Evolutionary conservation across 2,797 vertebrate genomes (phyloP).

Genomic region (Etheostoma perlongum): DNA sequence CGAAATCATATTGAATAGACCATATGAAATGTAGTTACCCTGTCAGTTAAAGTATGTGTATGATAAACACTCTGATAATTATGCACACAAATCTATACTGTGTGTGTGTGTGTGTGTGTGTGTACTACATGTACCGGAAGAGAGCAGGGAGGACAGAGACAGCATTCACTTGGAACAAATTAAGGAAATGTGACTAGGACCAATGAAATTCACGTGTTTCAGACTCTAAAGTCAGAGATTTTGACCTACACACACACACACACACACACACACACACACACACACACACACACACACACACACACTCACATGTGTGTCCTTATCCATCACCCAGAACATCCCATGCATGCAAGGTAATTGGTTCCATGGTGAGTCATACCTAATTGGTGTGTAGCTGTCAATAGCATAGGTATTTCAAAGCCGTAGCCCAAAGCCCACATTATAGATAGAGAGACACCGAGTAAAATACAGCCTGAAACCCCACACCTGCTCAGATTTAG

Average conservation of each 20-base stretch:
- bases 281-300: conserved; percentile 16
- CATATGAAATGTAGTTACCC: conserved; percentile 26
- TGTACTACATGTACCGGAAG: background rate
- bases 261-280: conserved; percentile 24
- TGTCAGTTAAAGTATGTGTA: background rate
- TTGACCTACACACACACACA: conserved; percentile 5
- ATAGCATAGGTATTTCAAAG: conserved; percentile 65
- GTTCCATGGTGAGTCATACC: conserved; percentile 64
- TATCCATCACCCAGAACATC: conserved; percentile 65
- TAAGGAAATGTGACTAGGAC: conserved; percentile 64
- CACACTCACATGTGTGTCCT: conserved; percentile 20
- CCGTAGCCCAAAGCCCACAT: conserved; percentile 34
- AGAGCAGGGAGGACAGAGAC: conserved; percentile 43
- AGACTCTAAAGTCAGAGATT: conserved; percentile 45
- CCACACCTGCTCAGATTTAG: conserved; percentile 15
- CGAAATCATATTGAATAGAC: conserved; percentile 18
- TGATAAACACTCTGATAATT: background rate
- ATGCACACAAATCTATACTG: background rate
- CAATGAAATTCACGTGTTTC: conserved; percentile 60
- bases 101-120: background rate
- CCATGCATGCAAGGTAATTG: conserved; percentile 71
- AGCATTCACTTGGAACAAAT: conserved; percentile 56
- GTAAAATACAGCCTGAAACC: conserved; percentile 30
- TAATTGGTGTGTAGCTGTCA: conserved; percentile 80
- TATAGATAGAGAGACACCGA: conserved; percentile 35